phyloP scores from a whole-genome alignment of 1,140 invertebrate genomes.

The Ridgeia piscesae region DNA sequence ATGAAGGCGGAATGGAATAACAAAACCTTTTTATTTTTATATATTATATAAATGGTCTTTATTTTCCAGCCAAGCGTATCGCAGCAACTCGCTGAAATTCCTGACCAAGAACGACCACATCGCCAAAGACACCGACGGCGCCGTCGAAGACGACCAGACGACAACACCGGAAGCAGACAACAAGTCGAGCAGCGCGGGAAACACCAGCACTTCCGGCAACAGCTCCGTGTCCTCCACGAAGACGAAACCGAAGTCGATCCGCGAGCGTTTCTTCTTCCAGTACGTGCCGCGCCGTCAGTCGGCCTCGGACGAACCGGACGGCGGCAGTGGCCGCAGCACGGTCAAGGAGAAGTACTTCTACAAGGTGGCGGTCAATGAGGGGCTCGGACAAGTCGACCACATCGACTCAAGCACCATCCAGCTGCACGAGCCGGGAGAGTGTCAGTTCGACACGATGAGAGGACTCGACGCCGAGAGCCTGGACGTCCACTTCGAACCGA shows the following conservation, averaged over 20 bases:
- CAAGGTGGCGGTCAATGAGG: slow-evolving; percentile 16
- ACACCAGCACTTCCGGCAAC: background rate
- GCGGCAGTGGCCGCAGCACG: background rate
- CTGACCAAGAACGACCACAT: slow-evolving; percentile 6
- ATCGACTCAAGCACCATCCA: slow-evolving; percentile 4
- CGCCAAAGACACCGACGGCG: background rate
- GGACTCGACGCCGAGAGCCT: background rate
- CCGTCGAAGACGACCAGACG: background rate
- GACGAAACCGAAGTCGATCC: background rate
- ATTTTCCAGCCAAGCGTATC: slow-evolving; percentile 8
- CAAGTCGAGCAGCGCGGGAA: background rate
- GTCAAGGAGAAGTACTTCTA: slow-evolving; percentile 7
- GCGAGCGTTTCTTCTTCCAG: slow-evolving; percentile 13
- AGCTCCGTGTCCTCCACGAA: background rate
- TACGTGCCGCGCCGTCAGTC: background rate
- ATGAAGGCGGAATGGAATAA: no score
- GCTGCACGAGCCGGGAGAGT: slow-evolving; percentile 1
- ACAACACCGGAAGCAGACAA: background rate
- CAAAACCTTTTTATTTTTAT: no score
- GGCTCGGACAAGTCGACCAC: background rate
- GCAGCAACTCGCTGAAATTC: slow-evolving; percentile 17
- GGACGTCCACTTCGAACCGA: background rate
- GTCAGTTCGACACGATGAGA: background rate
- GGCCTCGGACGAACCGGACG: background rate
- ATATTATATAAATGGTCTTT: no score